phyloP scores from a whole-genome alignment of 1,140 invertebrate genomes.

The Scylla paramamosain region DNA sequence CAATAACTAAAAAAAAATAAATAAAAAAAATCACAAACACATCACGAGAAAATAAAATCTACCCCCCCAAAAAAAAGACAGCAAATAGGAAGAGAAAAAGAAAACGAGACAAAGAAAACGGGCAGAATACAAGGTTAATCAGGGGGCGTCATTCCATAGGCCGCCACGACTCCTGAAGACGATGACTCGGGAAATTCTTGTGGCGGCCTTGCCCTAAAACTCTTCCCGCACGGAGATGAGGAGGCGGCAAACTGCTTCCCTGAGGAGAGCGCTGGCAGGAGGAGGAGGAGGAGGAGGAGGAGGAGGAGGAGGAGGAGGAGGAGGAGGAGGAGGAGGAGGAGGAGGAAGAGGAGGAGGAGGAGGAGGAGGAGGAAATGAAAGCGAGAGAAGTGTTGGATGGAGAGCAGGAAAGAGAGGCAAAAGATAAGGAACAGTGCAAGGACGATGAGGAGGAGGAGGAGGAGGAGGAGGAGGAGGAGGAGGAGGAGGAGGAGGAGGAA shows the following conservation, averaged over 20 bases:
- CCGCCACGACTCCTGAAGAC: too few relatives aligned
- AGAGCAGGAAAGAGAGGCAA: not conserved
- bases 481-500: not conserved
- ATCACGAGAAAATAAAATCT: too few relatives aligned
- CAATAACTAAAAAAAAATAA: too few relatives aligned
- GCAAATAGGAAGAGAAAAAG: too few relatives aligned
- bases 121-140: too few relatives aligned
- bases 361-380: not conserved
- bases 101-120: too few relatives aligned
- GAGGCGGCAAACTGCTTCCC: not conserved
- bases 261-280: not conserved
- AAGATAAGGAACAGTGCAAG: not conserved
- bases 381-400: not conserved
- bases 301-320: not conserved
- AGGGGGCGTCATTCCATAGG: too few relatives aligned
- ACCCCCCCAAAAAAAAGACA: too few relatives aligned
- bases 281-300: not conserved
- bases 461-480: not conserved
- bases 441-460: not conserved
- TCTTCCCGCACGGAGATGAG: too few relatives aligned
- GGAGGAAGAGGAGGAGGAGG: not conserved
- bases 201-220: too few relatives aligned
- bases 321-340: constrained; percentile 17
- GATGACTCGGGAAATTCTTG: too few relatives aligned
- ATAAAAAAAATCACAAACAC: too few relatives aligned